These are phyloP conservation scores for Mythimna ferrago DNA, from an alignment of 2,888 invertebrate species.

Conservation along the genomic window DNA sequence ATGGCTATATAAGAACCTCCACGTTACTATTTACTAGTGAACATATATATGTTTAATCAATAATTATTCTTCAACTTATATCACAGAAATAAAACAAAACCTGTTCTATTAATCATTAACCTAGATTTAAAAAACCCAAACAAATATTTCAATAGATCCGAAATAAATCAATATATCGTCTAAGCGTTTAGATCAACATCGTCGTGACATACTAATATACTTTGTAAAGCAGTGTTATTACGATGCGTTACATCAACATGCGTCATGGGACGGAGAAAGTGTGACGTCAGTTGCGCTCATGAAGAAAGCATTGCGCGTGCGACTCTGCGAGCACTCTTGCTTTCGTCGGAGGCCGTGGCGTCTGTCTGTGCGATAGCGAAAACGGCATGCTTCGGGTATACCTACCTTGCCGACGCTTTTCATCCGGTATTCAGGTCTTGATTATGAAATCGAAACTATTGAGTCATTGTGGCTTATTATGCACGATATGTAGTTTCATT, in stretches of 20 bases:
- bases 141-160: conserved; percentile 8
- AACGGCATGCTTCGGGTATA: conserved; percentile 85
- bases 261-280: conserved; percentile 87
- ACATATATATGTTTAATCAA: background rate
- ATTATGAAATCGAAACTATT: conserved; percentile 87
- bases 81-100: conserved; percentile 1
- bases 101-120: conserved; percentile 6
- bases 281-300: conserved; percentile 85
- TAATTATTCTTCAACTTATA: background rate
- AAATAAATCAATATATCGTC: conserved; percentile 17
- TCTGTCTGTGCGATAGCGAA: conserved; percentile 90
- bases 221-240: conserved; percentile 68
- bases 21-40: background rate
- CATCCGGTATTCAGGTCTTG: conserved; percentile 86
- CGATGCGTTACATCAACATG: conserved; percentile 82
- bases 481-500: conserved; percentile 70
- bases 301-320: conserved; percentile 89
- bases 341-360: conserved; percentile 86
- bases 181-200: conserved; percentile 20
- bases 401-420: conserved; percentile 82
- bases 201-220: conserved; percentile 46
- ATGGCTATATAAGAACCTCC: background rate
- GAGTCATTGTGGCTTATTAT: conserved; percentile 79
- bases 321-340: conserved; percentile 83
- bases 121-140: conserved; percentile 1